phyloP scores from a whole-genome alignment of 1,140 invertebrate species.

The Chironomus tepperi region DNA sequence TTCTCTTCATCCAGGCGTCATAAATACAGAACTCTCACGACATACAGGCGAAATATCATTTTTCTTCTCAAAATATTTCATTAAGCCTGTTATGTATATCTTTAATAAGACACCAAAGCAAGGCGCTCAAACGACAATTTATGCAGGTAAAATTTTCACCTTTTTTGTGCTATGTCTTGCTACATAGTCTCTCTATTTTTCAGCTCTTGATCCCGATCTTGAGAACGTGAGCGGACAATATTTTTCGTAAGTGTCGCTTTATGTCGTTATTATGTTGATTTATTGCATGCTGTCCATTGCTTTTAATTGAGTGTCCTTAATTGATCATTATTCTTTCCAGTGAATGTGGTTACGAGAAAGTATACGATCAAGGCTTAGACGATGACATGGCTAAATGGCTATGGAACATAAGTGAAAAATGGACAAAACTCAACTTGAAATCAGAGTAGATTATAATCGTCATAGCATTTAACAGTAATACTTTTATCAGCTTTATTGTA shows the following conservation, averaged over 20 bases:
- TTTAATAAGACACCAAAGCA: constrained; percentile 54
- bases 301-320: background rate
- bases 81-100: constrained; percentile 31
- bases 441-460: background rate
- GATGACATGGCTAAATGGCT: constrained; percentile 51
- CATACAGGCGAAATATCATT: constrained; percentile 50
- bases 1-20: constrained; percentile 61
- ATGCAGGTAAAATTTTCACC: constrained; percentile 32
- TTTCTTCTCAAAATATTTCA: constrained; percentile 30
- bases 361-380: constrained; percentile 38
- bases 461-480: no score
- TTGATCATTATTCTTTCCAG: constrained; percentile 38
- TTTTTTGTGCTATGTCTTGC: background rate
- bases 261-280: constrained; percentile 14
- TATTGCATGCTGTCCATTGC: background rate
- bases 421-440: constrained; percentile 35
- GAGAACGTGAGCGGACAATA: constrained; percentile 52
- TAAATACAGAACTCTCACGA: constrained; percentile 63
- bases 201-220: constrained; percentile 61
- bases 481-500: no score
- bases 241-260: constrained; percentile 46
- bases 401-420: constrained; percentile 61
- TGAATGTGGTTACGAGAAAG: constrained; percentile 47
- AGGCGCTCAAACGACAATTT: constrained; percentile 71
- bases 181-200: constrained; percentile 33